phyloP scores from a whole-genome alignment of 2,888 invertebrate species.

The Ophraella communa region DNA sequence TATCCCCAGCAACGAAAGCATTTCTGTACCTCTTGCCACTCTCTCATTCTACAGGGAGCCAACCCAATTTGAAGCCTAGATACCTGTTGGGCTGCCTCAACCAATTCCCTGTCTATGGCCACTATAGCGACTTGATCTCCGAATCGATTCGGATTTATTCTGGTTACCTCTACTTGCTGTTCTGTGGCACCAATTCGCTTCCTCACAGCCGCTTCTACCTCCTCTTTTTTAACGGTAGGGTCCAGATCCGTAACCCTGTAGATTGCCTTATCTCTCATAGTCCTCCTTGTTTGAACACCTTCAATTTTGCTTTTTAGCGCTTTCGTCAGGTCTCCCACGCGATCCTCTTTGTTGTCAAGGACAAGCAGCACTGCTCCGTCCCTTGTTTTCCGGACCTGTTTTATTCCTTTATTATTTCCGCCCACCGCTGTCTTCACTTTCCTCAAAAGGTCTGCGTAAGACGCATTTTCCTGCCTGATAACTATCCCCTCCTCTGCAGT shows the following conservation, averaged over 20 bases:
- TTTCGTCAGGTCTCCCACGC: neutral
- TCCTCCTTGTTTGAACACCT: neutral
- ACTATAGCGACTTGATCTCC: neutral
- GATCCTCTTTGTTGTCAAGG: neutral
- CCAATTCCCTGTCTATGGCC: neutral
- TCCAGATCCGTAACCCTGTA: neutral
- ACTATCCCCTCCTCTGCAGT: neutral
- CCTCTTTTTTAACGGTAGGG: neutral
- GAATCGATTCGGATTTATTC: neutral
- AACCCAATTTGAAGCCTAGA: neutral
- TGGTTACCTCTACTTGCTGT: neutral
- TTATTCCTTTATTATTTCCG: neutral
- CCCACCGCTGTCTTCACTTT: neutral
- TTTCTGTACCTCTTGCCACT: neutral
- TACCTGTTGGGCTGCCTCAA: neutral
- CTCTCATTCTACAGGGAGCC: neutral
- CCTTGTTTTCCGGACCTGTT: neutral
- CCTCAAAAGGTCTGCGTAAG: neutral
- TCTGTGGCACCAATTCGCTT: neutral
- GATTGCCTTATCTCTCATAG: neutral
- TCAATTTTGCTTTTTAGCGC: neutral
- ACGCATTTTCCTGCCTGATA: too few species aligned
- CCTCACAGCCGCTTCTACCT: neutral
- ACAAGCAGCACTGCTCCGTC: neutral
- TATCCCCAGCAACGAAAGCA: slow-evolving; percentile 5